Evolutionary conservation across 1,140 invertebrate species (phyloP).

Genomic region (Megalonaias nervosa): DNA sequence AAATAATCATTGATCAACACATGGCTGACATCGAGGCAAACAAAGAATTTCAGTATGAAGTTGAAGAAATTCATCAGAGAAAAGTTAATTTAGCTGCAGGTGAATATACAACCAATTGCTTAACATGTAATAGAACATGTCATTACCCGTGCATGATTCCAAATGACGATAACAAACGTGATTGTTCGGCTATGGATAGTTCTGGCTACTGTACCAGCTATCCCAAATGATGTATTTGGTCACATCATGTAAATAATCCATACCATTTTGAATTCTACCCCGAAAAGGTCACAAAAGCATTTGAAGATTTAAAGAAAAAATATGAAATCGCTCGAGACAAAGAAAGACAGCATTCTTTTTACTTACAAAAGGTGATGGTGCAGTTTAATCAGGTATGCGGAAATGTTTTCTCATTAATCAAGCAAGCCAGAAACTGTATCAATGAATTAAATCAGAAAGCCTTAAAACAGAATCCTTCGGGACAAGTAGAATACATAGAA

Average conservation of each 20-base stretch:
- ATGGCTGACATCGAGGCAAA: conserved; percentile 19
- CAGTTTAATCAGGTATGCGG: conserved; percentile 8
- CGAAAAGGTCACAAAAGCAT: conserved; percentile 14
- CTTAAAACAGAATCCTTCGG: conserved; percentile 20
- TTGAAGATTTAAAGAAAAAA: conserved; percentile 6
- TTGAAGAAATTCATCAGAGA: conserved; percentile 2
- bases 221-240: conserved; percentile 15
- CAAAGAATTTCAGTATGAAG: conserved; percentile 28
- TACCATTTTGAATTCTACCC: conserved; percentile 8
- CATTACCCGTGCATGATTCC: conserved; percentile 20
- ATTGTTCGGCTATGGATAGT: conserved; percentile 1
- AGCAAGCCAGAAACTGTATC: conserved; percentile 11
- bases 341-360: conserved; percentile 14
- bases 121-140: conserved; percentile 34
- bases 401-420: conserved; percentile 5
- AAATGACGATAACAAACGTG: conserved; percentile 8
- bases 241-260: conserved; percentile 18
- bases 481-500: conserved; percentile 25
- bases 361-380: conserved; percentile 17
- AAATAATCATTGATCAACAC: conserved; percentile 13
- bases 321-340: conserved; percentile 18
- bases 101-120: conserved; percentile 30
- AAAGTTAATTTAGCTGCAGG: conserved; percentile 5
- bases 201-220: conserved; percentile 22
- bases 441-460: conserved; percentile 19